Base-by-base conservation (phyloP, 2,888 invertebrate species). In the Campoletis raptor region DNA sequence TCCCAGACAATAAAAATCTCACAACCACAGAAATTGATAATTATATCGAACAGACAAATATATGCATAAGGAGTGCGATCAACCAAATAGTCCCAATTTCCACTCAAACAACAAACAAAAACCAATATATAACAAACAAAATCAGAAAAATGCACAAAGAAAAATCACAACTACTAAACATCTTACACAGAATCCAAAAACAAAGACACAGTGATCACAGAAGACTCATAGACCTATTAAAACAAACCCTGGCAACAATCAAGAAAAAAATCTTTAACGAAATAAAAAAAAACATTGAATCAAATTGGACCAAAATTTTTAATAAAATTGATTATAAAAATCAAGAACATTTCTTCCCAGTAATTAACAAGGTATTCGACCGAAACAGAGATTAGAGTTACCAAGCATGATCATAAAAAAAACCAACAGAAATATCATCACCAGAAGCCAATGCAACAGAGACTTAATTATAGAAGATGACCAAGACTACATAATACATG, bases 201-300 rank as follows among this genome's bases (percentile, higher is more conserved):
- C 69, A 69, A 45, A 30, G 69, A 45, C 69, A 45, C 12, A 42
- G 1, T 24, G n/a, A 69, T 24, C 24, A 69, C 69, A 45, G 45
- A 24, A 10, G 24, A 45, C 24, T 45, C 18, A 72, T 70, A 45
- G 42, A 21, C 42, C 24, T 69, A 24, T 30, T 69, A 3, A 69
- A 69, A 69, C 24, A 45, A 45, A 69, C 69, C 0, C 5, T 69
- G 12, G 30, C 24, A 9, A 69, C 42, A 36, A 24, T 69, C 45
- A 69, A 21, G 15, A 24, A 69, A 45, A 15, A 45, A 42, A 72
- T 36, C 10, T 36, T 18, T 8, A 52, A 36, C n/a, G 72, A 72
- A 72, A 72, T 72, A 48, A 36, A 52, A 72, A 52, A 72, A 72
- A 72, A 72, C 18, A 72, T 72, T 6, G 72, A 72, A 36, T 18